Evolutionary conservation across 2,797 vertebrate species (phyloP).

Genomic region (Anguilla marmorata): DNA sequence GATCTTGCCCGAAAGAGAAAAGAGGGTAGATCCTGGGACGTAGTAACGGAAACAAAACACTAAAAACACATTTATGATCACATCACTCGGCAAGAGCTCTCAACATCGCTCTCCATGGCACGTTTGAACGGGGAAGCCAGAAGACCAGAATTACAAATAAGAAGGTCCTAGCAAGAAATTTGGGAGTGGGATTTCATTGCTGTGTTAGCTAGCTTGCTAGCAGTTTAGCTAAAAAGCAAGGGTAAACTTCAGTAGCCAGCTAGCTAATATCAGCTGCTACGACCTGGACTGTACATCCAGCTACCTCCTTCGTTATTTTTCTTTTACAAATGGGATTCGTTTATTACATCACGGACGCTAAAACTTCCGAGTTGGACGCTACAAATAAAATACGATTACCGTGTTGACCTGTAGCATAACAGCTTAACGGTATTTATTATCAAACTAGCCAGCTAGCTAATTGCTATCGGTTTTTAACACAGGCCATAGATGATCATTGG

Average conservation of each 20-base stretch:
- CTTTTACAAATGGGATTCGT: constrained; percentile 45
- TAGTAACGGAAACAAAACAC: constrained; percentile 60
- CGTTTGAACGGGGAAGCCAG: constrained; percentile 18
- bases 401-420: constrained; percentile 55
- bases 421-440: constrained; percentile 59
- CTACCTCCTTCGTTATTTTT: constrained; percentile 2
- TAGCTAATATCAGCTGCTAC: constrained; percentile 50
- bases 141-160: not conserved
- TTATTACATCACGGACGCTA: constrained; percentile 24
- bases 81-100: constrained; percentile 33
- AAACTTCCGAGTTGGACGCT: constrained; percentile 41
- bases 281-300: constrained; percentile 41
- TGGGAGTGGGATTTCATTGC: constrained; percentile 53
- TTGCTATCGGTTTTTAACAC: constrained; percentile 69
- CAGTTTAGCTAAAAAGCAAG: constrained; percentile 21
- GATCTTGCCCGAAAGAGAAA: constrained; percentile 50
- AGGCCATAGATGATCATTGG: constrained; percentile 67
- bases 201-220: constrained; percentile 41
- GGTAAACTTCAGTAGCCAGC: constrained; percentile 36
- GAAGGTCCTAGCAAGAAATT: constrained; percentile 29
- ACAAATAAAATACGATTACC: constrained; percentile 43
- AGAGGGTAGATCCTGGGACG: constrained; percentile 63
- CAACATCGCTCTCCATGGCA: constrained; percentile 34
- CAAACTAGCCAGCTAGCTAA: constrained; percentile 62
- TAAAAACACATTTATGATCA: constrained; percentile 33